A percentile compares a stretch with the other conserved stretches of the same genome.
Evolutionary conservation across 2,797 vertebrate species (phyloP).

Genomic region (Buceros bicornis): DNA sequence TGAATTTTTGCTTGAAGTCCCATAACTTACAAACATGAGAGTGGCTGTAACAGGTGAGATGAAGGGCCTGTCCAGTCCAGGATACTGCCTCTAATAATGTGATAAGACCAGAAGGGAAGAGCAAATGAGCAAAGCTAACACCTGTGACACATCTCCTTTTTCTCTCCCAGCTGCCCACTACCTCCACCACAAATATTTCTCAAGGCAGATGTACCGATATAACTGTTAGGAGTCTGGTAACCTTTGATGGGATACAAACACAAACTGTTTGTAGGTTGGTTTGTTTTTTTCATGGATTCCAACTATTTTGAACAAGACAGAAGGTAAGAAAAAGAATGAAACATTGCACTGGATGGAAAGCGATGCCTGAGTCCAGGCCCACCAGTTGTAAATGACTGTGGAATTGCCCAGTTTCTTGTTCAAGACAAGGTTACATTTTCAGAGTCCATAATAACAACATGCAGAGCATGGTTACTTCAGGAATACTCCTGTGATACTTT

Average conservation of each 20-base stretch:
- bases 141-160: not conserved
- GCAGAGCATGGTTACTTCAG: not conserved
- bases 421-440: not conserved
- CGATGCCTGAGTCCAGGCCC: not conserved
- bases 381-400: not conserved
- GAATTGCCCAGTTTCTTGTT: not conserved
- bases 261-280: not conserved
- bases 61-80: not conserved
- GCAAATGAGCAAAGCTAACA: not conserved
- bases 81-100: not conserved
- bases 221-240: not conserved
- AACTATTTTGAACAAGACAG: not conserved
- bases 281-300: fast-evolving
- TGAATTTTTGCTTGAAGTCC: constrained; percentile 33
- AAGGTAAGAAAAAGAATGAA: not conserved
- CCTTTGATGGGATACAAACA: not conserved
- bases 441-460: not conserved
- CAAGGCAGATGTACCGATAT: not conserved
- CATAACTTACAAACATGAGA: constrained; percentile 19
- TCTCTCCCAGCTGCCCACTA: not conserved
- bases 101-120: constrained; percentile 18
- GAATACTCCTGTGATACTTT: not conserved
- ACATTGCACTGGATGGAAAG: not conserved
- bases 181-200: not conserved
- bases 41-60: constrained; percentile 5